These are phyloP conservation scores for Xenentodon cancila DNA, from an alignment of 2,797 vertebrate genomes.

Conservation along the genomic window DNA sequence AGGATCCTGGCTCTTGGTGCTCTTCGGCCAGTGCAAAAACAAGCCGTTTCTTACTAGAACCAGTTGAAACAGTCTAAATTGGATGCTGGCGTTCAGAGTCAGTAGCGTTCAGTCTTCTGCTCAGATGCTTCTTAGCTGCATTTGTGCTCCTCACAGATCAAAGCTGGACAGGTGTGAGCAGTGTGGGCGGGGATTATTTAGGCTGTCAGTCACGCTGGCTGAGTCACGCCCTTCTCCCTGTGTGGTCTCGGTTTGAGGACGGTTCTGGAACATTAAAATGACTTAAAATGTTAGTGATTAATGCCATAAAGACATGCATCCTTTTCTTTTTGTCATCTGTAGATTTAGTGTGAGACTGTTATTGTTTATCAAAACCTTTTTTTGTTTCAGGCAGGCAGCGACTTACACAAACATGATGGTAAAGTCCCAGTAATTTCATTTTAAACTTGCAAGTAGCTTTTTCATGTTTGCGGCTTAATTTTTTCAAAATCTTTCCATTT, in stretches of 20 bases:
- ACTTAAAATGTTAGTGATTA: slow-evolving; percentile 16
- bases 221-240: slow-evolving; percentile 61
- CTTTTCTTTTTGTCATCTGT: no score
- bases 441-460: no score
- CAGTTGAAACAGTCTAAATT: slow-evolving; percentile 11
- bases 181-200: slow-evolving; percentile 34
- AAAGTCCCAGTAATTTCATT: no score
- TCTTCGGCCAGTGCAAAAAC: no score
- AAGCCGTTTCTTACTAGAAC: no score
- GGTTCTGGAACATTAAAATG: slow-evolving; percentile 27
- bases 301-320: background rate
- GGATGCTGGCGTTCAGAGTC: background rate
- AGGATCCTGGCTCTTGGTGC: no score
- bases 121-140: slow-evolving; percentile 3
- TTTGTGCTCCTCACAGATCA: slow-evolving; percentile 59
- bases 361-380: no score
- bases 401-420: no score
- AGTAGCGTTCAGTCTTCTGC: background rate
- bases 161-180: slow-evolving; percentile 68
- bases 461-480: no score
- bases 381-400: no score
- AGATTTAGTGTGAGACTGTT: no score
- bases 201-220: slow-evolving; percentile 48
- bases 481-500: no score
- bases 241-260: slow-evolving; percentile 59